Evolutionary conservation across 2,797 vertebrate species (phyloP).

Genomic region (Mus minutoides): DNA sequence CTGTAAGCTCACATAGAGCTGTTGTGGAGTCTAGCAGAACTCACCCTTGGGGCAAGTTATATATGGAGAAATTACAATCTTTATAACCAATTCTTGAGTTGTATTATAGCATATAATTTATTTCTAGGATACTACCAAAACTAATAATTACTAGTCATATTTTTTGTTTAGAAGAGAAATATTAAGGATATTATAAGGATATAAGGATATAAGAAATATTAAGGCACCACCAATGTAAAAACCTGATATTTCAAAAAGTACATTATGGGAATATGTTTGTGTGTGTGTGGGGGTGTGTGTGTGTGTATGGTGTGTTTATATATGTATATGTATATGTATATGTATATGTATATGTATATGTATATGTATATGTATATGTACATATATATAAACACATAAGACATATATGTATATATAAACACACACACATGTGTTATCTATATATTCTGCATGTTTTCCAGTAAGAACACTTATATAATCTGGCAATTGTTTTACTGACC

Average conservation of each 20-base stretch:
- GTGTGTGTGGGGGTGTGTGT: neutral
- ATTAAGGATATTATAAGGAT: no score
- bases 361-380: no score
- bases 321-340: no score
- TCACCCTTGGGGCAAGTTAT: neutral
- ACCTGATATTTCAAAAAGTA: neutral
- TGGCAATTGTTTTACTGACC: constrained; percentile 33
- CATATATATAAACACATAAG: no score
- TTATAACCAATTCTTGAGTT: constrained; percentile 27
- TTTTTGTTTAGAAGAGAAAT: constrained; percentile 51
- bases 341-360: neutral
- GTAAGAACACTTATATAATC: neutral
- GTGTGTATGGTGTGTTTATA: no score
- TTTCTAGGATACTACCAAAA: constrained; percentile 6
- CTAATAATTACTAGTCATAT: neutral
- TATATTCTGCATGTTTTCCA: neutral
- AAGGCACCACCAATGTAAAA: constrained; percentile 44
- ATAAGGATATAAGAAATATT: no score
- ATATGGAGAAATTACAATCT: constrained; percentile 20
- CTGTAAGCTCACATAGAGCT: neutral
- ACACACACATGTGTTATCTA: neutral
- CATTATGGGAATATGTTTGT: neutral
- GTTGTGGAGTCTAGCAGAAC: neutral
- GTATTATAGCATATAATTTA: neutral
- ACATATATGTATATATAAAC: no score